These are phyloP conservation scores for Drosophila setifemur DNA, from an alignment of 1,140 invertebrate genomes.

Conservation along the genomic window DNA sequence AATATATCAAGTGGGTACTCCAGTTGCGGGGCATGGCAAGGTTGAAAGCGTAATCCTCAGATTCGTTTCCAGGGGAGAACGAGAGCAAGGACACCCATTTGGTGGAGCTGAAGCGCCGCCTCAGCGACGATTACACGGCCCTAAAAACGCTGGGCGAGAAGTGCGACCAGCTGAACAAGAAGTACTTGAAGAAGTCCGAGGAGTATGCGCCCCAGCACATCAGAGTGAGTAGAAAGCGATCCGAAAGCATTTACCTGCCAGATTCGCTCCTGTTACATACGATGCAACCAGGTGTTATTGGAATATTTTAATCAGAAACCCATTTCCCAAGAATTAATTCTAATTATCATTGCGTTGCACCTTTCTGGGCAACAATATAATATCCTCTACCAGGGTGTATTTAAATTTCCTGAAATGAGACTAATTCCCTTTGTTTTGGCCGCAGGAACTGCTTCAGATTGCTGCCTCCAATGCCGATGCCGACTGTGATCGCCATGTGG, in stretches of 20 bases:
- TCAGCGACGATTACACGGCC: slow-evolving; percentile 86
- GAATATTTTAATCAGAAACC: no score
- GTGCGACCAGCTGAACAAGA: slow-evolving; percentile 87
- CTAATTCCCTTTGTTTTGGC: no score
- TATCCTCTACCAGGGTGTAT: no score
- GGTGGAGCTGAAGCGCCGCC: slow-evolving; percentile 85
- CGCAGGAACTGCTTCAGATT: slow-evolving; percentile 83
- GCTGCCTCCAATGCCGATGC: slow-evolving; percentile 88
- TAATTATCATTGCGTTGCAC: no score
- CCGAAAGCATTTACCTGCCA: no score
- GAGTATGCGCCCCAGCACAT: slow-evolving; percentile 89
- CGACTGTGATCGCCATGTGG: slow-evolving; percentile 89
- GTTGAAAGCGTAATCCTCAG: background rate
- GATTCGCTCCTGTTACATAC: no score
- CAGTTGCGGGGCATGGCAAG: background rate
- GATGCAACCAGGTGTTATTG: no score
- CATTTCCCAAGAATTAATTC: no score
- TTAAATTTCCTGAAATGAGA: background rate
- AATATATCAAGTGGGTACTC: slow-evolving; percentile 85
- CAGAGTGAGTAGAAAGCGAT: slow-evolving; percentile 86
- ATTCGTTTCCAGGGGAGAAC: slow-evolving; percentile 85
- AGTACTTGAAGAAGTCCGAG: slow-evolving; percentile 88
- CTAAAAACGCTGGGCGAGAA: slow-evolving; percentile 87
- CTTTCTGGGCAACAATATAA: no score
- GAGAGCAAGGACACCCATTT: slow-evolving; percentile 87